Conservation (phyloP, 1,140 invertebrate species). For the Zaprionus taronus region DNA sequence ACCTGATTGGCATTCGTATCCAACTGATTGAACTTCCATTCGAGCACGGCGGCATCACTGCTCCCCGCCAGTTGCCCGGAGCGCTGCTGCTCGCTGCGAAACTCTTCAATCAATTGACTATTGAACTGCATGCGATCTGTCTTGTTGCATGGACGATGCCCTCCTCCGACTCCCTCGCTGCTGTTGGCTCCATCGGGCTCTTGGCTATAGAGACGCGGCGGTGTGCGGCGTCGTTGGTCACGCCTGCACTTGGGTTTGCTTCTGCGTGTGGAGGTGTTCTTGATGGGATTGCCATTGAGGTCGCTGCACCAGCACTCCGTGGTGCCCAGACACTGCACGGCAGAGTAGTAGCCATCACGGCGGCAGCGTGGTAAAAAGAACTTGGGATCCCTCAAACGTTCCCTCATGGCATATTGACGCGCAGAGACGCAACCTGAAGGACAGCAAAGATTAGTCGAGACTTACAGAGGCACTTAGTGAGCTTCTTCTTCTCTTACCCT, state of each 20-base stretch:
- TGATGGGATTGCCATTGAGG: slow-evolving; percentile 90
- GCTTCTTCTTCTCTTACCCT: slow-evolving; percentile 85
- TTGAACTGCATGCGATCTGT: slow-evolving; percentile 92
- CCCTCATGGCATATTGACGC: slow-evolving; percentile 70
- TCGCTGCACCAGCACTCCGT: slow-evolving; percentile 92
- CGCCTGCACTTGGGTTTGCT: slow-evolving; percentile 88
- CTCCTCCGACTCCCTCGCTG: slow-evolving; percentile 41
- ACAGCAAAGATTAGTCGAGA: not conserved
- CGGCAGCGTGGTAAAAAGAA: slow-evolving; percentile 90
- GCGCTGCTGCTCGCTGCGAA: slow-evolving; percentile 90
- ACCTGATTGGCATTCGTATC: slow-evolving; percentile 91
- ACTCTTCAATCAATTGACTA: slow-evolving; percentile 91
- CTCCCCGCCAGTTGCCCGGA: slow-evolving; percentile 50
- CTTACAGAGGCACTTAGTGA: not conserved
- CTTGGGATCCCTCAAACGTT: slow-evolving; percentile 79
- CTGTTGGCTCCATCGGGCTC: slow-evolving; percentile 52
- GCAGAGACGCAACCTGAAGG: slow-evolving; percentile 73
- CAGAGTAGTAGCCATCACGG: slow-evolving; percentile 91
- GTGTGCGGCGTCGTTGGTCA: slow-evolving; percentile 83
- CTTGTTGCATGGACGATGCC: slow-evolving; percentile 87
- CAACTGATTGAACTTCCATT: slow-evolving; percentile 94
- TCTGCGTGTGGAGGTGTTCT: slow-evolving; percentile 88
- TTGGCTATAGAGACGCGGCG: slow-evolving; percentile 51
- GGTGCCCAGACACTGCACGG: slow-evolving; percentile 92
- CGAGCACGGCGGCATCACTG: slow-evolving; percentile 86